These are phyloP conservation scores for Phylloscopus whistleri DNA, from an alignment of 2,113 vertebrate genomes.

Conservation along the genomic window DNA sequence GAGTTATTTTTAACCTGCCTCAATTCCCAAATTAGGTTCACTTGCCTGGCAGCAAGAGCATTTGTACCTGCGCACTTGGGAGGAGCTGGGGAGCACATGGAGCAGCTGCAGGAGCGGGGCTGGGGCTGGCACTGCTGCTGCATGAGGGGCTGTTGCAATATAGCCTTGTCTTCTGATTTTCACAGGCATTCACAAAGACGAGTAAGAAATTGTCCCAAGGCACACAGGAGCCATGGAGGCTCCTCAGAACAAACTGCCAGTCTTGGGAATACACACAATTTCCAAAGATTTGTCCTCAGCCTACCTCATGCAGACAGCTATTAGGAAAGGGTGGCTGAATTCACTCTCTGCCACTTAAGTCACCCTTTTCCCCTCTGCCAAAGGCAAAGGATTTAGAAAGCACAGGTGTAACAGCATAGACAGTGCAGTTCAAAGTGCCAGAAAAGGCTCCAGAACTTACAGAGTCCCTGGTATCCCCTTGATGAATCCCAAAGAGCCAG, in stretches of 20 bases:
- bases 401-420: neutral
- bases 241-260: neutral
- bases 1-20: conserved; percentile 34
- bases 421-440: neutral
- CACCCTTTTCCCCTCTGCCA: neutral
- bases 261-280: neutral
- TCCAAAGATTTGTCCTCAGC: neutral
- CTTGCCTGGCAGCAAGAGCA: neutral
- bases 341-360: neutral
- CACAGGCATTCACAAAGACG: neutral
- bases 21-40: neutral
- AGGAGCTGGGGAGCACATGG: neutral
- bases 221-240: neutral
- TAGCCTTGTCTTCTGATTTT: neutral
- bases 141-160: neutral
- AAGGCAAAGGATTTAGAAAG: neutral
- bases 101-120: neutral
- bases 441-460: neutral
- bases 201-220: neutral
- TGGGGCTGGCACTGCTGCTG: neutral
- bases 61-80: neutral
- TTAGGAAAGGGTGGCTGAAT: neutral
- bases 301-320: neutral
- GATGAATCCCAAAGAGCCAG: neutral
- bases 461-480: neutral